Evolutionary conservation across 2,888 invertebrate genomes (phyloP).

Genomic region (Cartodere bifasciata): DNA sequence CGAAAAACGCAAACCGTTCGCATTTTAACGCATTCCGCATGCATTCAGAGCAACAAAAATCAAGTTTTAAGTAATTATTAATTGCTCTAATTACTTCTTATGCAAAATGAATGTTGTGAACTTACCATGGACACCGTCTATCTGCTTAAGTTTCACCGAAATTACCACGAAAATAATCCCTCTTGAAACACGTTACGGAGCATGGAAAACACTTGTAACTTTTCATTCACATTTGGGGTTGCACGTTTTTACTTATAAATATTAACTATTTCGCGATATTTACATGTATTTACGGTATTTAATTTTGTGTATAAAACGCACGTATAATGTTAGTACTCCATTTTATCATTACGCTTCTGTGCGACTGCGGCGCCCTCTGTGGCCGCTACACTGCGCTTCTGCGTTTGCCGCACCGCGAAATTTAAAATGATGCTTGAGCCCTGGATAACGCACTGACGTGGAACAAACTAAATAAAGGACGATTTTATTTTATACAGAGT

Average conservation of each 20-base stretch:
- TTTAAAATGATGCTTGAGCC: background rate
- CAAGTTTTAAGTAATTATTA: too few species aligned
- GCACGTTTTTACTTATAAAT: conserved; percentile 21
- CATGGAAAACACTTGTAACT: conserved; percentile 17
- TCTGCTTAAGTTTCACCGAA: conserved; percentile 18
- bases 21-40: too few species aligned
- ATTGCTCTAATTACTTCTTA: too few species aligned
- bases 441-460: background rate
- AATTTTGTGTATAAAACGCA: conserved; percentile 35
- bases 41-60: too few species aligned
- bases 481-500: too few species aligned
- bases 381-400: conserved; percentile 9
- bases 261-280: conserved; percentile 21
- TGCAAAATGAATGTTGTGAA: conserved; percentile 24
- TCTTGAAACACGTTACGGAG: conserved; percentile 20
- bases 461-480: too few species aligned
- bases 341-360: conserved; percentile 37
- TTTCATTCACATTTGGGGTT: conserved; percentile 21
- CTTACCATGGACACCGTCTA: conserved; percentile 36
- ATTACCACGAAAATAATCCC: conserved; percentile 16
- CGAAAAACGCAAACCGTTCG: too few species aligned
- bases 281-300: conserved; percentile 28
- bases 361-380: conserved; percentile 26
- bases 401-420: conserved; percentile 1
- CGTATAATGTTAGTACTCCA: conserved; percentile 35